Evolutionary conservation across 1,140 invertebrate species (phyloP).

Genomic region (Eriocheir sinensis): DNA sequence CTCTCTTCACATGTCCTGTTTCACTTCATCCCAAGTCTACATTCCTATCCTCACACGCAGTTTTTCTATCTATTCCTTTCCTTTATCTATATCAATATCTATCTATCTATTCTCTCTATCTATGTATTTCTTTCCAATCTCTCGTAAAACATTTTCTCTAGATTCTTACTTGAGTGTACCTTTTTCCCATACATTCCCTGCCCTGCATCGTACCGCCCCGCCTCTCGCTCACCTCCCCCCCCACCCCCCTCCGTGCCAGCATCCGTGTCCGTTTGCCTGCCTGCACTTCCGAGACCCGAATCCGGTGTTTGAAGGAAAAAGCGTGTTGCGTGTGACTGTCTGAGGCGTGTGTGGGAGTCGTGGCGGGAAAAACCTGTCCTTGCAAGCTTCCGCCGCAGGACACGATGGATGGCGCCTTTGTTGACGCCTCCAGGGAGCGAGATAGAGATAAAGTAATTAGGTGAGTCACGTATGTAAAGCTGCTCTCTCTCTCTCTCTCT

Average conservation of each 20-base stretch:
- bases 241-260: neutral
- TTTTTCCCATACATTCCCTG: neutral
- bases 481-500: neutral
- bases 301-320: slow-evolving; percentile 21
- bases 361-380: slow-evolving; percentile 39
- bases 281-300: slow-evolving; percentile 16
- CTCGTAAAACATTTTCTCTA: no score
- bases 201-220: neutral
- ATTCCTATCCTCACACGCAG: no score
- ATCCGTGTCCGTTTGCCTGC: neutral
- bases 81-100: neutral
- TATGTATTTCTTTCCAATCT: neutral
- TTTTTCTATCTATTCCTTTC: neutral
- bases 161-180: neutral
- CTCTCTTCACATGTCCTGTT: no score
- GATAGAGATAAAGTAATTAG: slow-evolving; percentile 25
- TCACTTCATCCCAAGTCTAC: no score
- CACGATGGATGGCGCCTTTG: slow-evolving; percentile 48
- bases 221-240: neutral
- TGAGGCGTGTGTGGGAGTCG: slow-evolving; percentile 14
- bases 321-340: slow-evolving; percentile 46
- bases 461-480: neutral
- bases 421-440: slow-evolving; percentile 26
- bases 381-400: slow-evolving; percentile 49
- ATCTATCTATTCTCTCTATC: neutral